Conservation (phyloP, 1,140 invertebrate species). For the Aphelenchoides avenae region DNA sequence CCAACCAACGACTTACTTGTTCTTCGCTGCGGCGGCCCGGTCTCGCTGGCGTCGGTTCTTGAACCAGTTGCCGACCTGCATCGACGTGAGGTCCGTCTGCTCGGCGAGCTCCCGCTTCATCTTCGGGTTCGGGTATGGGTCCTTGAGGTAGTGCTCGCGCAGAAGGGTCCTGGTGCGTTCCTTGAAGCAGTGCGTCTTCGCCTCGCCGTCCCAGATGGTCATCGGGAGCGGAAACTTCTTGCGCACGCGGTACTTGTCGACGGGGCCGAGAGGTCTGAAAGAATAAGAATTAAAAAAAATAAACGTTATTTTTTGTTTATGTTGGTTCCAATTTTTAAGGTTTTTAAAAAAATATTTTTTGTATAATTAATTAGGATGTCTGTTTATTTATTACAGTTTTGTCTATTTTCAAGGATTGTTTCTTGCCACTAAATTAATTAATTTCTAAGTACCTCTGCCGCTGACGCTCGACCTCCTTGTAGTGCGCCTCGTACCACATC, state of each 20-base stretch:
- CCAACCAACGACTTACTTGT: constrained; percentile 66
- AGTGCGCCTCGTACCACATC: constrained; percentile 96
- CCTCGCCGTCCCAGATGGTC: constrained; percentile 96
- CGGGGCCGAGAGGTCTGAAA: constrained; percentile 82
- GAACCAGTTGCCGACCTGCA: constrained; percentile 99
- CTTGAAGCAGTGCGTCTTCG: constrained; percentile 99
- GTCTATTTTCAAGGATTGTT: too few species aligned
- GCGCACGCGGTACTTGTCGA: constrained; percentile 95
- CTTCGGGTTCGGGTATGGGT: constrained; percentile 97
- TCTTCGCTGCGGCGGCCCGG: constrained; percentile 95
- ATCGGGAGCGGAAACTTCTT: constrained; percentile 98
- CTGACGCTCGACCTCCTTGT: constrained; percentile 84
- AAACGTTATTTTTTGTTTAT: too few species aligned
- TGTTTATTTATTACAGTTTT: too few species aligned
- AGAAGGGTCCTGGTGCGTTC: constrained; percentile 88
- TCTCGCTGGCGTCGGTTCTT: constrained; percentile 97
- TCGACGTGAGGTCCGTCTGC: constrained; percentile 93
- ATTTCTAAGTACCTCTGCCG: constrained; percentile 66
- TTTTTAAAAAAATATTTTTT: too few species aligned
- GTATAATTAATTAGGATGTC: too few species aligned
- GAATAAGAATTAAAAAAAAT: constrained; percentile 28
- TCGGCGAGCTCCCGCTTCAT: constrained; percentile 95
- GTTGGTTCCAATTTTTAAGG: too few species aligned
- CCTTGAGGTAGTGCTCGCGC: constrained; percentile 96
- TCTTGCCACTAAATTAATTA: neutral